Conservation (phyloP, 2,797 vertebrate species). For the Crax fasciolata region DNA sequence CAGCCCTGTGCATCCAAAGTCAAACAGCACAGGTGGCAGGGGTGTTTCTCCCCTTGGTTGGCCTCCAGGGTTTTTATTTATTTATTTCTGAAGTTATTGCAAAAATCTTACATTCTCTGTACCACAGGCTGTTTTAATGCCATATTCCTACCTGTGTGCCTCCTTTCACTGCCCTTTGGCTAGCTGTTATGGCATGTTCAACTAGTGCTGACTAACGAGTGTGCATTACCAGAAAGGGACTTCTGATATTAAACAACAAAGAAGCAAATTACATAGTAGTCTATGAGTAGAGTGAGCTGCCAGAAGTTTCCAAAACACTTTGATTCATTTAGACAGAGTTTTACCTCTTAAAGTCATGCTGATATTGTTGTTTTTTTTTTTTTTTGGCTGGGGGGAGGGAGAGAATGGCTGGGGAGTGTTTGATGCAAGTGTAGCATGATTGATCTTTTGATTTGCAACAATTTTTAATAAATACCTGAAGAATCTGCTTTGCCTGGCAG, state of each 20-base stretch:
- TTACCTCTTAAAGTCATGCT: background rate
- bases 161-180: background rate
- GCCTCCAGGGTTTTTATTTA: too few relatives aligned
- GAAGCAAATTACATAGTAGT: background rate
- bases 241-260: background rate
- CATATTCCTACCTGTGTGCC: fast-evolving
- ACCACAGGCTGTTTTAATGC: background rate
- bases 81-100: background rate
- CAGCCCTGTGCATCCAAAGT: background rate
- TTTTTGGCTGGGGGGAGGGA: too few relatives aligned
- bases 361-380: background rate
- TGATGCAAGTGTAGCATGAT: background rate
- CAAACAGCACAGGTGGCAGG: background rate
- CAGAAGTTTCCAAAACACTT: background rate
- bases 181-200: background rate
- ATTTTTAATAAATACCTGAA: background rate
- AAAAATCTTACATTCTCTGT: background rate
- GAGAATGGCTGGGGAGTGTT: too few relatives aligned
- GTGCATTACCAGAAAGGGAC: background rate
- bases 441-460: background rate
- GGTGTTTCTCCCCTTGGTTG: background rate
- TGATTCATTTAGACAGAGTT: background rate
- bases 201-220: fast-evolving
- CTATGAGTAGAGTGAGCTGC: background rate
- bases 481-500: background rate